phyloP scores from a whole-genome alignment of 2,888 invertebrate species.

The Eupeodes latifasciatus region DNA sequence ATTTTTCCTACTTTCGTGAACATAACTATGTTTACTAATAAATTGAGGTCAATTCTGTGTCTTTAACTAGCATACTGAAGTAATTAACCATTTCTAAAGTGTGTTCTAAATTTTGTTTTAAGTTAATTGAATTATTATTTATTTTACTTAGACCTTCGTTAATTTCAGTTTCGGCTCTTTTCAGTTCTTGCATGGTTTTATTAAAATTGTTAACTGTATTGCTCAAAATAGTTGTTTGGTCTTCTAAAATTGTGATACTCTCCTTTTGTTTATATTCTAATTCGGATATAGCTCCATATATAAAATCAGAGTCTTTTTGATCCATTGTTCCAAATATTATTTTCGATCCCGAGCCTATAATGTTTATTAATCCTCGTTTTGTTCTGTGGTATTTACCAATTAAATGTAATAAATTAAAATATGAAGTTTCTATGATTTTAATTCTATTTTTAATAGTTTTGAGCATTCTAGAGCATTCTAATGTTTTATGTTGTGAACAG shows the following conservation, averaged over 20 bases:
- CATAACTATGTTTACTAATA: background rate
- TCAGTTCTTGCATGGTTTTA: background rate
- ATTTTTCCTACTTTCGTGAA: background rate
- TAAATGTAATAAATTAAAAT: too few species aligned
- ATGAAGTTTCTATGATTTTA: too few species aligned
- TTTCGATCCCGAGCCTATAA: background rate
- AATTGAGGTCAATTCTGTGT: background rate
- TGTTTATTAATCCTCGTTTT: background rate
- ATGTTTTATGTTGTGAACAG: too few species aligned
- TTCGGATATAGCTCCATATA: too few species aligned
- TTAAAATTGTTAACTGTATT: conserved; percentile 6
- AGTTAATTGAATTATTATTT: background rate
- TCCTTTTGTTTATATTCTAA: too few species aligned
- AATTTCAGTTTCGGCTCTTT: background rate
- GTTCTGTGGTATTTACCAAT: too few species aligned
- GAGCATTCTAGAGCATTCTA: too few species aligned
- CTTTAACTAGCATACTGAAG: background rate
- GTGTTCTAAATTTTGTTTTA: conserved; percentile 2
- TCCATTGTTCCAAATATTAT: background rate
- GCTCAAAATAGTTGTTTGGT: background rate
- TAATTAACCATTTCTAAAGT: conserved; percentile 1
- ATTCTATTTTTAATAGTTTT: too few species aligned
- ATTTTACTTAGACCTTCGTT: background rate
- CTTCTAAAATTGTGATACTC: too few species aligned
- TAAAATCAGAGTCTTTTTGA: too few species aligned